These are phyloP conservation scores for Neolamprologus fasciatus DNA, from an alignment of 2,113 vertebrate species.

Conservation along the genomic window DNA sequence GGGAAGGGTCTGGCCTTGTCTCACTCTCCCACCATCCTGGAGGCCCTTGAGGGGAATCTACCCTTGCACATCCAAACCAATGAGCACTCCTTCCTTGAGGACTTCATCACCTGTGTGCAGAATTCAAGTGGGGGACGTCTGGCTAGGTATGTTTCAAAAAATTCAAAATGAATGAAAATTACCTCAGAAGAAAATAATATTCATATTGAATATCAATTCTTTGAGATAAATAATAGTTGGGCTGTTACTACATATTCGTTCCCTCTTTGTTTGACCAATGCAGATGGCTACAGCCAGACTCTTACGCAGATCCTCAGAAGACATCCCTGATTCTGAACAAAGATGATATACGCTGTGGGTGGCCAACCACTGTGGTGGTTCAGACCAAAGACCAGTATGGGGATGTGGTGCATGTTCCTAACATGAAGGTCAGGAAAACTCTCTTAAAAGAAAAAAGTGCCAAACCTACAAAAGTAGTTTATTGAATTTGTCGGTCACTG, in stretches of 20 bases:
- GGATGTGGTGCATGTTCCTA: constrained; percentile 95
- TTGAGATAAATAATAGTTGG: not conserved
- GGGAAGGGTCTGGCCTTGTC: constrained; percentile 94
- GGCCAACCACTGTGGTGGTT: constrained; percentile 94
- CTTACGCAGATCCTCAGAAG: constrained; percentile 96
- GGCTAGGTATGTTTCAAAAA: constrained; percentile 76
- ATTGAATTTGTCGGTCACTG: not conserved
- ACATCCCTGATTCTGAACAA: constrained; percentile 95
- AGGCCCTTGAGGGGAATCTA: constrained; percentile 93
- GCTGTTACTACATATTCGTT: not conserved
- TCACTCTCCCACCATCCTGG: constrained; percentile 93
- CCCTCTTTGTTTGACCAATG: not conserved
- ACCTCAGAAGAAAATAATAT: not conserved
- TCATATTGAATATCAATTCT: not conserved
- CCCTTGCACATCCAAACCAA: constrained; percentile 96
- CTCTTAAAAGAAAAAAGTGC: not conserved
- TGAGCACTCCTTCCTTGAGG: constrained; percentile 95
- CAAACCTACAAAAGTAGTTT: not conserved
- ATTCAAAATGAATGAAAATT: not conserved
- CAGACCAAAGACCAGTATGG: constrained; percentile 99
- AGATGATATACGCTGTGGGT: constrained; percentile 96
- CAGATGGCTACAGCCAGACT: constrained; percentile 98
- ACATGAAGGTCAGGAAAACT: constrained; percentile 86
- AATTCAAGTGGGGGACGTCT: constrained; percentile 94
- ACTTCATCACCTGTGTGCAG: constrained; percentile 94